Evolutionary conservation across 1,140 invertebrate genomes (phyloP).

Genomic region (Camponotus vicinus): DNA sequence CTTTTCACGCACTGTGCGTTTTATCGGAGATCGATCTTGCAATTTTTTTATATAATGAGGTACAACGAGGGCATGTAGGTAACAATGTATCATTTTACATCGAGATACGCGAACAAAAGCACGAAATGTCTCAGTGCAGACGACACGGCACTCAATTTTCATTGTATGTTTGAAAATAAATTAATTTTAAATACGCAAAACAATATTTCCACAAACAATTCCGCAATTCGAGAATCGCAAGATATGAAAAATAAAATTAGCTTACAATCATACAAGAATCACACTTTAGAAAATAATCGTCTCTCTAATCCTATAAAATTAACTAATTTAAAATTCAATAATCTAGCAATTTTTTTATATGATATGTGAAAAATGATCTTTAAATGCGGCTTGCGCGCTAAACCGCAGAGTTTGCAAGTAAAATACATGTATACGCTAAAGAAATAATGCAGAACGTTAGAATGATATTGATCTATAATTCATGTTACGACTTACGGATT

Average conservation of each 20-base stretch:
- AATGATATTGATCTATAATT: constrained; percentile 40
- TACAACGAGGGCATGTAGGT: not conserved
- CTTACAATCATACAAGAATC: not conserved
- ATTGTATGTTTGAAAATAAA: not conserved
- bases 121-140: too few species aligned
- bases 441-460: constrained; percentile 37
- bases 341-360: not conserved
- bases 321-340: constrained; percentile 18
- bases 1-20: not conserved
- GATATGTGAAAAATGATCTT: constrained; percentile 49
- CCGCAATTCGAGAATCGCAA: not conserved
- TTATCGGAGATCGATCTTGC: constrained; percentile 29
- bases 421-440: constrained; percentile 14
- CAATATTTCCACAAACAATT: not conserved
- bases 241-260: constrained; percentile 8
- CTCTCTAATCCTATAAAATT: not conserved
- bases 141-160: constrained; percentile 16
- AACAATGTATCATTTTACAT: constrained; percentile 28
- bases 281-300: constrained; percentile 10
- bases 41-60: not conserved
- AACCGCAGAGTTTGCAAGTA: constrained; percentile 1
- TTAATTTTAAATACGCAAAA: not conserved
- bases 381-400: not conserved
- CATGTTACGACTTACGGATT: constrained; percentile 39
- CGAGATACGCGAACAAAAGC: not conserved